Percentiles rank a stretch among this genome's conserved stretches.
phyloP scores from a whole-genome alignment of 2,888 invertebrate species.

The Tolmerus cingulatus region DNA sequence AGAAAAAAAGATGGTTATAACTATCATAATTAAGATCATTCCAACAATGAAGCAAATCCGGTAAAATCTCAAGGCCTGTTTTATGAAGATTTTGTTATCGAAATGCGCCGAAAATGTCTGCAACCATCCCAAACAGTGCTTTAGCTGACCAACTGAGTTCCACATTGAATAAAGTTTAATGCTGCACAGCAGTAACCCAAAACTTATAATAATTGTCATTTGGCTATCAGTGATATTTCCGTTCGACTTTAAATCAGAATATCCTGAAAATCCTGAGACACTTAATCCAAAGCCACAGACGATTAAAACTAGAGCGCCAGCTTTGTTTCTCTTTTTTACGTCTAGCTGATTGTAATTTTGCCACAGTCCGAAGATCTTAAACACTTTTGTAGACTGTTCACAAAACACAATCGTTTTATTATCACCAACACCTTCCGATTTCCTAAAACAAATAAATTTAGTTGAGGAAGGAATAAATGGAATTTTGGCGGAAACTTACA shows the following conservation, averaged over 20 bases:
- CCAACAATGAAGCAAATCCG: background rate
- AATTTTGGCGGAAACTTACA: background rate
- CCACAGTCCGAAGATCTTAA: background rate
- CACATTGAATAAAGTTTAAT: background rate
- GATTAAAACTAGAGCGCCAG: background rate
- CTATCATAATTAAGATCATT: background rate
- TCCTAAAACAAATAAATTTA: background rate
- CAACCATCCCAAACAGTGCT: background rate
- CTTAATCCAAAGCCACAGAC: background rate
- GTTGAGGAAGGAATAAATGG: background rate
- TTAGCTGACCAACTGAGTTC: background rate
- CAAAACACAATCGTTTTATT: background rate
- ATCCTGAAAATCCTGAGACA: background rate
- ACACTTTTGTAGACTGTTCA: background rate
- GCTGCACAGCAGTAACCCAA: background rate
- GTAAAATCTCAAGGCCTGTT: background rate
- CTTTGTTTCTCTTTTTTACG: background rate
- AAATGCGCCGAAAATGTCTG: background rate
- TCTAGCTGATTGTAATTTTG: background rate
- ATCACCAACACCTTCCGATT: background rate
- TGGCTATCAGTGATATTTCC: background rate
- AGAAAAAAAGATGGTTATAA: background rate
- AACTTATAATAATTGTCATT: background rate
- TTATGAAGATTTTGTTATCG: background rate
- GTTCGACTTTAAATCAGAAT: background rate